Percentiles rank a stretch among this genome's conserved stretches.
Conservation (phyloP, 2,113 vertebrate genomes). For the Hyla sarda region DNA sequence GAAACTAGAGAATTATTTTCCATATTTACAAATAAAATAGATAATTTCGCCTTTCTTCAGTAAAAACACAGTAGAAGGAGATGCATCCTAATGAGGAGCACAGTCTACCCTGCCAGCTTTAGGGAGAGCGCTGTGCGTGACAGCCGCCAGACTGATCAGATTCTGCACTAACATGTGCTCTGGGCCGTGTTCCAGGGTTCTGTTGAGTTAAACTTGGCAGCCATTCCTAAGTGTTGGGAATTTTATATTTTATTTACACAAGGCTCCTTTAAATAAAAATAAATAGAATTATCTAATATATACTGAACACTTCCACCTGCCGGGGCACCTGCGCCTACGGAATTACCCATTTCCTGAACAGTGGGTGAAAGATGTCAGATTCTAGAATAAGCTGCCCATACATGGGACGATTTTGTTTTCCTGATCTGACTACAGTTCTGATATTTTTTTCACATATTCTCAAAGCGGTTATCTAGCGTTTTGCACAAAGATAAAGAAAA, state of each 20-base stretch:
- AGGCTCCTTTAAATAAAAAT: slow-evolving; percentile 39
- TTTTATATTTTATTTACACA: slow-evolving; percentile 41
- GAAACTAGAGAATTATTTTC: background rate
- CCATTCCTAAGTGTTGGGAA: slow-evolving; percentile 24
- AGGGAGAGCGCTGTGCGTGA: slow-evolving; percentile 3
- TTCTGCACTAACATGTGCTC: slow-evolving; percentile 39
- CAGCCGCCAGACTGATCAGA: slow-evolving; percentile 38
- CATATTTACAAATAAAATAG: background rate
- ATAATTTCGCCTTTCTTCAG: background rate
- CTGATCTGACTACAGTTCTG: background rate
- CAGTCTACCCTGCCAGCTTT: background rate
- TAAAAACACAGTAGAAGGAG: background rate
- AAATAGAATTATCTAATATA: slow-evolving; percentile 45
- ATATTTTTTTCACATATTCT: background rate
- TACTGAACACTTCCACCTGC: slow-evolving; percentile 27
- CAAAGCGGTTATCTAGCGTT: background rate
- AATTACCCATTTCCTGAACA: background rate
- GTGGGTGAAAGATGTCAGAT: background rate
- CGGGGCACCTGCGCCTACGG: slow-evolving; percentile 10
- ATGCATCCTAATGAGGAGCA: background rate
- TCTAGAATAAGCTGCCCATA: background rate
- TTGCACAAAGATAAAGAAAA: too few relatives aligned
- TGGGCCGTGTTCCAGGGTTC: slow-evolving; percentile 26
- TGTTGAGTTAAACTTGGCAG: slow-evolving; percentile 45
- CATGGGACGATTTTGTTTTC: background rate